These are phyloP conservation scores for Columba guinea DNA, from an alignment of 2,797 vertebrate species.

Conservation along the genomic window DNA sequence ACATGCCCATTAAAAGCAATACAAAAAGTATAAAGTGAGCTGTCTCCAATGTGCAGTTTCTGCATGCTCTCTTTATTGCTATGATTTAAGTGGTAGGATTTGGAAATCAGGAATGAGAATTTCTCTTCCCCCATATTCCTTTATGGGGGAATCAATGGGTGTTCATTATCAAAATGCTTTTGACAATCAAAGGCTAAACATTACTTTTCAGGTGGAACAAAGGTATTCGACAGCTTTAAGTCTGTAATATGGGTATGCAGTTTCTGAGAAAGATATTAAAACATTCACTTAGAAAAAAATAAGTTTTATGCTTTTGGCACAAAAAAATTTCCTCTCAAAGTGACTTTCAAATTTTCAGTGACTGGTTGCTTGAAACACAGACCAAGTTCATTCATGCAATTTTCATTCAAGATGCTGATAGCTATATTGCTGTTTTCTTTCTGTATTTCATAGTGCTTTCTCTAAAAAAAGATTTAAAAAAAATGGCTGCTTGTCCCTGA, in stretches of 20 bases:
- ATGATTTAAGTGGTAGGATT: background rate
- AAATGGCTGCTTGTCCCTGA: background rate
- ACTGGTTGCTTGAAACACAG: background rate
- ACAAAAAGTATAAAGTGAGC: background rate
- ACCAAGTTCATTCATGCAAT: background rate
- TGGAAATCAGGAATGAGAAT: background rate
- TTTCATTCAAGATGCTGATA: slow-evolving; percentile 15
- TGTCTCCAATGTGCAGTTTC: background rate
- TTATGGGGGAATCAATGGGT: background rate
- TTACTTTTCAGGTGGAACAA: background rate
- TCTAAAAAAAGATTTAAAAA: background rate
- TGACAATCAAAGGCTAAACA: background rate
- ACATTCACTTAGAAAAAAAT: background rate
- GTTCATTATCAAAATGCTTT: slow-evolving; percentile 21
- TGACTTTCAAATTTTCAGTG: background rate
- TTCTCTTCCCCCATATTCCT: background rate
- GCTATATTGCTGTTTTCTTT: background rate
- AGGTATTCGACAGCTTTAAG: background rate
- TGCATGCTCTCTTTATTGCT: background rate
- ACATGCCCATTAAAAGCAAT: background rate
- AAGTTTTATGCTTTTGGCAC: background rate
- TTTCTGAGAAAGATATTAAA: slow-evolving; percentile 3
- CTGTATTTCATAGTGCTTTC: background rate
- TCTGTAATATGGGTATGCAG: background rate
- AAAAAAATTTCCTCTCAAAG: background rate